Evolutionary conservation across 2,888 invertebrate genomes (phyloP).

Genomic region (Brachycybe producta): DNA sequence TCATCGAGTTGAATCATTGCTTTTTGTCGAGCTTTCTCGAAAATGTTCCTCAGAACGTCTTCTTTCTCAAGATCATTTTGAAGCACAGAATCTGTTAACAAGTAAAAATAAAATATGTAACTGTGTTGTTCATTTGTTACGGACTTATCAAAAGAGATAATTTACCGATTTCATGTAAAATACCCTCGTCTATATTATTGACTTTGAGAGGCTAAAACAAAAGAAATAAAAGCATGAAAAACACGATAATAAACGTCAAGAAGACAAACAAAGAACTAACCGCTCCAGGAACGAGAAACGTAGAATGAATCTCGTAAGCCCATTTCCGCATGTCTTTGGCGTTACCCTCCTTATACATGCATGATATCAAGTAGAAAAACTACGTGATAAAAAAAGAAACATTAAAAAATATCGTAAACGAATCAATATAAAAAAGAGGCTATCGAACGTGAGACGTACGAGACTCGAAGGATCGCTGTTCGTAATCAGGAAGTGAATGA

Average conservation of each 20-base stretch:
- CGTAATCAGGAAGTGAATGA: constrained; percentile 77
- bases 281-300: constrained; percentile 80
- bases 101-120: too few species aligned
- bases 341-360: constrained; percentile 71
- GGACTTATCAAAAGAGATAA: neutral
- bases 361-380: constrained; percentile 82
- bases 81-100: constrained; percentile 51
- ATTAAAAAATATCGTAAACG: neutral
- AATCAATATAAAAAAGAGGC: neutral
- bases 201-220: constrained; percentile 58
- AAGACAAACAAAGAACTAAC: constrained; percentile 40
- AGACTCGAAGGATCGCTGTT: constrained; percentile 67
- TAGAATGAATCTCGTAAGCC: constrained; percentile 98
- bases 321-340: constrained; percentile 88
- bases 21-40: constrained; percentile 71
- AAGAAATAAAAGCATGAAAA: constrained; percentile 18
- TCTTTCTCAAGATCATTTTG: constrained; percentile 76
- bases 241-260: constrained; percentile 12
- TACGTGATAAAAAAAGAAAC: constrained; percentile 32
- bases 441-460: constrained; percentile 38
- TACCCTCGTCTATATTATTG: constrained; percentile 66
- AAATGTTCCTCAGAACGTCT: constrained; percentile 68
- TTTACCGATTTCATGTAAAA: constrained; percentile 66
- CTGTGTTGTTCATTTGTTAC: neutral
- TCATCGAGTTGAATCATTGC: constrained; percentile 69